Evolutionary conservation across 1,140 invertebrate species (phyloP), one percentile per base, ranked within the genome.

Genomic region (Drosophila sulfurigaster): DNA sequence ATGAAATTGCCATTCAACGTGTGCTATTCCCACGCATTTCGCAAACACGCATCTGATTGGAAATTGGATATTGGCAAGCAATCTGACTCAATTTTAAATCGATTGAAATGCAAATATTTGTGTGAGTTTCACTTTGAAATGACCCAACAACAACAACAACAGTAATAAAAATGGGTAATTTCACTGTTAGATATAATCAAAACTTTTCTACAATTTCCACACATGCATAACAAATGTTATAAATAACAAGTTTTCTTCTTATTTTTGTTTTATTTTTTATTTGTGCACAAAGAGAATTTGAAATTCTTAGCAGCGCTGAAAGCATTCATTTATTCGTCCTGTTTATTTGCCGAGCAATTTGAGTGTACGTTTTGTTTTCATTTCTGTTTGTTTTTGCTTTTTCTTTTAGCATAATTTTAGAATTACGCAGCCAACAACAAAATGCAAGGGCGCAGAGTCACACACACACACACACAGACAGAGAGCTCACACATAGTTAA

Each of bases 271-370:
- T 25, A 25, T 25, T 0, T 25, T 25, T 25, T 25, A 25, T 25
- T 25, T 25, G 3, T 25, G 0, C 74, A 75, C 75, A 86, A 79
- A 83, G 46, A 28, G 67, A 63, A 66, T 79, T 79, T 59, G 51
- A 64, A 76, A 82, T 76, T 63, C 54, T 64, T 54, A 30, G 49
- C 43, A 64, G 51, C 68, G 51, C 41, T 45, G 15, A 28, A 52
- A 52, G 16, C 51, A 52, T n/a, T 25, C 16, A 25, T 25, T 49
- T 8, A 62, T 78, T 70, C 43, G 66, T 86, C 68, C 75, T 63
- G 75, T 51, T 70, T 82, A 70, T 88, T 88, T 87, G 83, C 58
- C 30, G 43, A 87, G 77, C 79, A 78, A 80, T 88, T 87, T 71
- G 45, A 43, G 38, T 57, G 41, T 46, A 66, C 52, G 60, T 70